A percentile compares a stretch with the other conserved stretches of the same genome.
Conservation (phyloP, 2,888 invertebrate species). For the Euzophera pinguis region DNA sequence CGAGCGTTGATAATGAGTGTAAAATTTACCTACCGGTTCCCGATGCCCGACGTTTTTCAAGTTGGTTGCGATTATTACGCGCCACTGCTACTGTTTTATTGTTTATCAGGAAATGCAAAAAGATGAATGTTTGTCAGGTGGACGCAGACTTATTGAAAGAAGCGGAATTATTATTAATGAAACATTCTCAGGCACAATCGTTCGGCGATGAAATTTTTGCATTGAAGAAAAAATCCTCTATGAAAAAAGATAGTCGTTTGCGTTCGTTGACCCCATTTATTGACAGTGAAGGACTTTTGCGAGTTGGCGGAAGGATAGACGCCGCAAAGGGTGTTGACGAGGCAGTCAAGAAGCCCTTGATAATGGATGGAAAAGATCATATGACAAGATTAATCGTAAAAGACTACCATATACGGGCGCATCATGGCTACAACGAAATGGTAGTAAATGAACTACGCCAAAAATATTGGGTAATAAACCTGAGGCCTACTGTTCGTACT, state of each 20-base stretch:
- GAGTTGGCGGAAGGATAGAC: neutral
- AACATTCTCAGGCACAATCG: neutral
- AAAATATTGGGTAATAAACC: conserved; percentile 24
- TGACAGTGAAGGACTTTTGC: neutral
- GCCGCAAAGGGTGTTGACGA: neutral
- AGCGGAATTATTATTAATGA: neutral
- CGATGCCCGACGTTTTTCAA: conserved; percentile 9
- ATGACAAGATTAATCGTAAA: conserved; percentile 10
- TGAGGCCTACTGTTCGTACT: conserved; percentile 18
- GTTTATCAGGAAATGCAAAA: conserved; percentile 14
- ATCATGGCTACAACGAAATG: conserved; percentile 20
- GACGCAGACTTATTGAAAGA: neutral
- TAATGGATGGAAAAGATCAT: conserved; percentile 13
- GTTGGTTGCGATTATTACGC: conserved; percentile 8
- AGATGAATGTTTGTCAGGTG: neutral
- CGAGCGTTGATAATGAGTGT: neutral
- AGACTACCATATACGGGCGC: conserved; percentile 19
- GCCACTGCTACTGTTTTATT: conserved; percentile 8
- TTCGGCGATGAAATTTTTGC: neutral
- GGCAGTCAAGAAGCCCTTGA: neutral
- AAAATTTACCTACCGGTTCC: conserved; percentile 10
- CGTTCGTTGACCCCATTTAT: neutral
- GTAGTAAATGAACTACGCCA: conserved; percentile 25
- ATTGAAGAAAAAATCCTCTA: neutral
- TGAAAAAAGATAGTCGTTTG: neutral